Base-by-base conservation (phyloP, 2,888 invertebrate species). In the Lypha dubia region DNA sequence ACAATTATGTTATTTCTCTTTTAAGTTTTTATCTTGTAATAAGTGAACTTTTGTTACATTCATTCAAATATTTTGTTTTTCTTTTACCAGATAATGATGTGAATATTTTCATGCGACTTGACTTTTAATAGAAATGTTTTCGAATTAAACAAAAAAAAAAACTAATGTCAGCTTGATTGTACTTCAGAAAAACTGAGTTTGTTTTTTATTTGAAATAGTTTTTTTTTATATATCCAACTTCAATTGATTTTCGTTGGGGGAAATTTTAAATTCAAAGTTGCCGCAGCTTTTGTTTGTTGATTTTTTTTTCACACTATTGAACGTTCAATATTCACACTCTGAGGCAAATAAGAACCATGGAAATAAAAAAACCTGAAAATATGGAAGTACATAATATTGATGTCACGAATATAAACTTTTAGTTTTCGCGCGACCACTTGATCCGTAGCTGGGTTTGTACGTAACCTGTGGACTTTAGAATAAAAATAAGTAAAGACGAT, bases 231-330 rank as follows among this genome's bases (percentile, higher is more conserved):
- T n/a, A 11, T 70, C 70, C 49, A 15, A 41, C 38, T 60, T 17
- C 22, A 58, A 75, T 24, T 53, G n/a, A 70, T 49, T 67, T 63
- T 46, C 38, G 56, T 60, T 68, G 58, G 32, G 9, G 44, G 32
- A 63, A 70, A 46, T 71, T 71, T 58, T n/a, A 38, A 76, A 56
- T 60, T 46, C 24, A 63, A 58, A 44, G 84, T 84, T 84, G 70
- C 84, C 81, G 41, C 79, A 74, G 77, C 60, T 28, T 70, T 81
- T 62, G 35, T 32, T 58, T 75, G 24, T 81, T 73, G 51, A 76
- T 76, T 67, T 62, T 41, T 46, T 24, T 70, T 56, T 74, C 58
- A 65, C 58, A 51, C 70, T 58, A 13, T 35, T 13, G 24, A 49
- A 76, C 3, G 51, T 20, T 77, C 13, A 20, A 7, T n/a, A 46